Evolutionary conservation across 2,797 vertebrate genomes (phyloP).

Genomic region (Bradypus variegatus): DNA sequence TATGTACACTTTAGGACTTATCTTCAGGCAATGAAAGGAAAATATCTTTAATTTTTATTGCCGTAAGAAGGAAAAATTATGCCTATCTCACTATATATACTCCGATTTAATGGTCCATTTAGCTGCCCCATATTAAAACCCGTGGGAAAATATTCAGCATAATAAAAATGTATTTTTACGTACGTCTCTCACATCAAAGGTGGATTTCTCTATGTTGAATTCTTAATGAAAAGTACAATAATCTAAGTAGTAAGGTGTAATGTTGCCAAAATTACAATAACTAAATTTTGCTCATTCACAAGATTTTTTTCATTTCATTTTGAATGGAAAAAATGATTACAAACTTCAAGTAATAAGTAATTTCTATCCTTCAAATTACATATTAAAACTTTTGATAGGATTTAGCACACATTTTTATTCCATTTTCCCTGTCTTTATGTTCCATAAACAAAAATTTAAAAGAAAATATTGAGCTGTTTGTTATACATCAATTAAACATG

Average conservation of each 20-base stretch:
- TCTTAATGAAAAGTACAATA: background rate
- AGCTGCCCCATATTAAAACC: background rate
- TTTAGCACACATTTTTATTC: slow-evolving; percentile 8
- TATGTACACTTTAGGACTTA: background rate
- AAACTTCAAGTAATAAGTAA: slow-evolving; percentile 54
- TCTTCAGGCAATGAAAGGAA: background rate
- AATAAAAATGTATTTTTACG: slow-evolving; percentile 18
- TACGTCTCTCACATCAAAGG: background rate
- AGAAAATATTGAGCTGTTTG: slow-evolving; percentile 18
- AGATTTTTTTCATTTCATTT: slow-evolving; percentile 65
- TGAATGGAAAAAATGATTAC: slow-evolving; percentile 59
- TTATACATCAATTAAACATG: slow-evolving; percentile 4
- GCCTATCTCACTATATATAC: background rate
- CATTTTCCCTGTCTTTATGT: slow-evolving; percentile 2
- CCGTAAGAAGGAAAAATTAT: background rate
- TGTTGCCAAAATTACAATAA: slow-evolving; percentile 56
- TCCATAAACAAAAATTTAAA: slow-evolving; percentile 29
- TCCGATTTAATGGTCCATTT: background rate
- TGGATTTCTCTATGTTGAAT: background rate
- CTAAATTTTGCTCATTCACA: slow-evolving; percentile 61
- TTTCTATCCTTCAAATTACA: slow-evolving; percentile 27
- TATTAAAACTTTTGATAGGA: slow-evolving; percentile 27
- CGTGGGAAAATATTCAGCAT: background rate
- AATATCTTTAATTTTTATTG: background rate
- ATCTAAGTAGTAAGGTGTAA: background rate